Conservation (phyloP, 2,113 vertebrate genomes). For the Perognathus longimembris region DNA sequence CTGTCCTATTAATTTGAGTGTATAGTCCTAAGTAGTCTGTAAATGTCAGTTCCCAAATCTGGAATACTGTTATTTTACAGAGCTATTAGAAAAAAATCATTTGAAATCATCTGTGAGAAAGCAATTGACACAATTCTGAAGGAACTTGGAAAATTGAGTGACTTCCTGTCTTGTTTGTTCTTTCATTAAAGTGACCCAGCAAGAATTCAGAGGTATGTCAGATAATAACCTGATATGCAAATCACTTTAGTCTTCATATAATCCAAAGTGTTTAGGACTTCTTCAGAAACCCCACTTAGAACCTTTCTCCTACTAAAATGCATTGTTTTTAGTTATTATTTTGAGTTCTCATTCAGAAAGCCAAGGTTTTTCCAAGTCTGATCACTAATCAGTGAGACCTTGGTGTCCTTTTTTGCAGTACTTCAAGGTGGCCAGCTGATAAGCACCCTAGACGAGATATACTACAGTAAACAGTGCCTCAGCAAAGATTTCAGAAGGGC, state of each 20-base stretch:
- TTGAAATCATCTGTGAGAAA: slow-evolving; percentile 11
- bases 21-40: background rate
- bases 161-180: background rate
- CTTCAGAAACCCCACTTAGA: background rate
- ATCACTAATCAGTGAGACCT: background rate
- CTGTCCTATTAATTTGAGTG: background rate
- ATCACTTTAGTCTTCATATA: background rate
- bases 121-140: background rate
- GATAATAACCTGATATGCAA: too few species aligned
- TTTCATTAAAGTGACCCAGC: slow-evolving; percentile 21
- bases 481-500: slow-evolving; percentile 23
- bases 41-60: slow-evolving; percentile 6
- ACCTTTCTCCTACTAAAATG: slow-evolving; percentile 19
- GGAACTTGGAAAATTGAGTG: slow-evolving; percentile 1
- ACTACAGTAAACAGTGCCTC: background rate
- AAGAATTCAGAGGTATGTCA: background rate
- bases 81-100: background rate
- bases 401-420: background rate
- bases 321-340: slow-evolving; percentile 22
- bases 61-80: slow-evolving; percentile 62
- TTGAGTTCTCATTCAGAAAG: slow-evolving; percentile 1
- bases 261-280: background rate
- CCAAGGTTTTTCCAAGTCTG: slow-evolving; percentile 22
- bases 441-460: background rate
- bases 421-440: background rate